Evolutionary conservation across 2,113 vertebrate species (phyloP).

Genomic region (Excalfactoria chinensis): DNA sequence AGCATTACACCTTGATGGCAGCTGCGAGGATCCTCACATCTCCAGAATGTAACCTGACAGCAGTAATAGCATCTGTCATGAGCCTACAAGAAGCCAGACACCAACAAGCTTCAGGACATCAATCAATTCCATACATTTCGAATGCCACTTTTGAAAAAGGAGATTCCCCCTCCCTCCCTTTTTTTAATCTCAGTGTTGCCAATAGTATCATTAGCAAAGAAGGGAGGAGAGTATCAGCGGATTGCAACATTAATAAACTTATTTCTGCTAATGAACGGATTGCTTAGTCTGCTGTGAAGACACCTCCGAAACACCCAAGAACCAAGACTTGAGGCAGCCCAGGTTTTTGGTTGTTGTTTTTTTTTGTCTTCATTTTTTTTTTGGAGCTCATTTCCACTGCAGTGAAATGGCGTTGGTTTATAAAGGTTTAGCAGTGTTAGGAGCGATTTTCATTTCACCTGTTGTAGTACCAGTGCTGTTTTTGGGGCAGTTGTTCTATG

Average conservation of each 20-base stretch:
- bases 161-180: background rate
- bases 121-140: background rate
- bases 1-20: background rate
- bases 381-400: accelerated
- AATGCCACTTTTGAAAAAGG: background rate
- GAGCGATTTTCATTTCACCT: slow-evolving; percentile 5
- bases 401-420: slow-evolving; percentile 14
- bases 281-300: background rate
- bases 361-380: background rate
- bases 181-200: background rate
- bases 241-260: slow-evolving; percentile 62
- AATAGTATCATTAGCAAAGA: slow-evolving; percentile 10
- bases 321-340: background rate
- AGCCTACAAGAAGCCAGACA: background rate
- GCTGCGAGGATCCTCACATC: background rate
- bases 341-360: too few relatives aligned
- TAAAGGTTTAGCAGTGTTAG: background rate
- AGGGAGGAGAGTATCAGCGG: slow-evolving; percentile 55
- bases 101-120: background rate
- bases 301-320: background rate
- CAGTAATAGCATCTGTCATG: background rate
- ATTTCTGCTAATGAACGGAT: background rate
- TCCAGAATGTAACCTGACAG: background rate
- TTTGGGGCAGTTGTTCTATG: background rate
- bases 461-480: background rate